Conservation (phyloP, 2,797 vertebrate species). For the Premnoplex brunnescens region DNA sequence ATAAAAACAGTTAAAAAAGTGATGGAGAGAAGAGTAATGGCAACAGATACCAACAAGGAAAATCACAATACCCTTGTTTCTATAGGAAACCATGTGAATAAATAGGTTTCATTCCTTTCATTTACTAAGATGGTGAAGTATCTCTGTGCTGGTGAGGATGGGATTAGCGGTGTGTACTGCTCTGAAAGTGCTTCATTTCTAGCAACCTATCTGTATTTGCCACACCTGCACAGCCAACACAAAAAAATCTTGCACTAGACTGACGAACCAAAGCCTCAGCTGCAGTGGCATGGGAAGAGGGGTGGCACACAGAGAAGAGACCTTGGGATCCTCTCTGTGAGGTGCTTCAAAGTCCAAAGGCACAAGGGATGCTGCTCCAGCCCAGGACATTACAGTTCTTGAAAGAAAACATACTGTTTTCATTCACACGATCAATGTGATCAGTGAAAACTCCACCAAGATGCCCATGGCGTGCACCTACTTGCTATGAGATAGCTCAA, state of each 20-base stretch:
- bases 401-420: not conserved
- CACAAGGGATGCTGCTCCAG: not conserved
- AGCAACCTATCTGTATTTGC: not conserved
- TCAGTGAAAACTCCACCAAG: not conserved
- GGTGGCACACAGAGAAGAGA: not conserved
- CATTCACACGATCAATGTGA: accelerated
- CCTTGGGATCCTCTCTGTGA: not conserved
- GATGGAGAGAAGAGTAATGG: not conserved
- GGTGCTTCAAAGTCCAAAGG: not conserved
- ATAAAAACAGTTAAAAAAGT: not conserved
- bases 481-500: not conserved
- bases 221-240: not conserved
- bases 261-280: not conserved
- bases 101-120: not conserved
- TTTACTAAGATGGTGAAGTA: not conserved
- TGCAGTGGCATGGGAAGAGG: not conserved
- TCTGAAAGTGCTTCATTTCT: not conserved
- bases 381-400: not conserved
- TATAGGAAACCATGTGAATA: not conserved
- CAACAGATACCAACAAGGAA: not conserved
- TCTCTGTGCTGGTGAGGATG: not conserved
- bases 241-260: not conserved
- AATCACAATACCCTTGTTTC: not conserved
- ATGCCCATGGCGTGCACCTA: not conserved
- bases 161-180: not conserved